Evolutionary conservation across 2,113 vertebrate species (phyloP), one percentile per base, ranked within the genome.

Genomic region (Fulmarus glacialis): DNA sequence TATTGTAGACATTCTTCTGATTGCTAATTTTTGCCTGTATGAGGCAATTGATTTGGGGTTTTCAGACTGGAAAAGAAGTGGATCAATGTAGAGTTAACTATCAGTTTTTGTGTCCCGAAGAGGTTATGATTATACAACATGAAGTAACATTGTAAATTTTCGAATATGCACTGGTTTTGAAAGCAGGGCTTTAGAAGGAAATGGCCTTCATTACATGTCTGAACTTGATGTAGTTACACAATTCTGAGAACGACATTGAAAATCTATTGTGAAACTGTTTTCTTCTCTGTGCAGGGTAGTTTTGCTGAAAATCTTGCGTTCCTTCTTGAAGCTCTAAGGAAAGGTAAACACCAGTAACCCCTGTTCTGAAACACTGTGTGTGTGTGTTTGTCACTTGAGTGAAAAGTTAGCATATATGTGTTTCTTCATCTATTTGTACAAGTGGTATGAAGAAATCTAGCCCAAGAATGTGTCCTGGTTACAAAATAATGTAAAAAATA

Each of bases 281-380:
- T 84, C 29, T 93, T 42, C 38, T 56, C 82, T 62, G 4, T 92
- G 63, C 68, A 99, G 99, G 99, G 99, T 66, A 99, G 99, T 70
- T 99, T 99, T 98, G 99, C 99, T 50, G 99, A 99, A 98, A 99
- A 99, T 78, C 98, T 99, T 80, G 95, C 96, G 1, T 99, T 99
- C 97, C 98, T 99, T 32, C 97, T 99, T 52, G 99, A 99, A 95
- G 99, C 99, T 6, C 97, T 99, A 71, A 99, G 98, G 97, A 99
- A 97, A 98, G 99, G 99, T 99, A 87, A 97, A 53, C 71, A 14
- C 68, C 62, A 2, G 40, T 18, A 52, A 8, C 12, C 34, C 26
- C 34, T 52, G 16, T 23, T 32, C 21, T 68, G 52, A n/a, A 62
- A 18, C 38, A 18, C 32, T 8, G 7, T 32, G 2, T 11, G 10